Evolutionary conservation across 2,113 vertebrate genomes (phyloP), one percentile per base, ranked within the genome.

Genomic region (Trogon surrucura): DNA sequence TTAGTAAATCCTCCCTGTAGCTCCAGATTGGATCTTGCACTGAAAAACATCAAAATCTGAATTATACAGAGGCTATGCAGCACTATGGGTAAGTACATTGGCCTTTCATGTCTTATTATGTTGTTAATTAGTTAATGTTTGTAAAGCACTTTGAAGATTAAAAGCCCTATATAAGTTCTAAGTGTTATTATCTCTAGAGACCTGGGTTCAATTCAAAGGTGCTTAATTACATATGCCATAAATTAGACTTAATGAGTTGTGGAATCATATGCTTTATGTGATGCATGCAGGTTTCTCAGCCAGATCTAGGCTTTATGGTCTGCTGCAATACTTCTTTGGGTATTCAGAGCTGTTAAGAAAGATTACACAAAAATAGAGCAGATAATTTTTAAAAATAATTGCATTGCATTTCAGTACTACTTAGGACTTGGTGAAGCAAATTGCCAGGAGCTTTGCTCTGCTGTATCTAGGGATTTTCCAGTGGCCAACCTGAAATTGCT

Each of bases 41-140:
- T 88, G 90, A 65, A 85, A 95, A 93, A 65, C 88, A 82, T 85
- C 81, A 88, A 95, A 96, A 95, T 95, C 84, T 97, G 95, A 96
- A 94, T 96, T 96, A 95, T 66, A 88, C 86, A 80, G 78, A 83
- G 91, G 84, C 89, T 94, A 86, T 67, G 57, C 88, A 88, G 88
- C 81, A 69, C 83, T 93, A 38, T 82, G 96, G 80, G 88, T 95
- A 91, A 96, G 88, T 86, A 95, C 88, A 60, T 80, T 92, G 58
- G 79, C 94, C 88, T 96, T 96, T 97, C 94, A 96, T 93, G 86
- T 95, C 96, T 95, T 96, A 97, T 97, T 97, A 95, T 96, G 96
- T 96, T 97, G 97, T 96, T 97, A 97, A 97, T 97, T 97, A 97
- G 94, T 96, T 97, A 97, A 97, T 97, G 96, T 97, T 97, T 97